These are phyloP conservation scores for Micromesistius poutassou DNA, from an alignment of 2,797 vertebrate genomes.

Conservation along the genomic window DNA sequence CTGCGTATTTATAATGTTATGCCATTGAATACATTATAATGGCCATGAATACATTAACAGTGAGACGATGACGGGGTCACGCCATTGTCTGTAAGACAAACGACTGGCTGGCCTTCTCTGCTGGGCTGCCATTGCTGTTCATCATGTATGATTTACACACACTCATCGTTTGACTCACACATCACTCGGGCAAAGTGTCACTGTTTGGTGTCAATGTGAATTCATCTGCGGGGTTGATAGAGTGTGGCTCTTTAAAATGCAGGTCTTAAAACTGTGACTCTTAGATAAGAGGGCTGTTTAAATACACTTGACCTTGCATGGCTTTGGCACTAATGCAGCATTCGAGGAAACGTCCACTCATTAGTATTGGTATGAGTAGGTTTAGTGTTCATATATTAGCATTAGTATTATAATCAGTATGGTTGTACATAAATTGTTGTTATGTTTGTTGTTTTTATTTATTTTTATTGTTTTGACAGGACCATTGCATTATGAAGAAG, in stretches of 20 bases:
- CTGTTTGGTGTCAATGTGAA: background rate
- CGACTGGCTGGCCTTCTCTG: background rate
- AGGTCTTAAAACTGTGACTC: background rate
- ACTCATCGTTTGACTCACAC: background rate
- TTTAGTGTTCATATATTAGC: too few species aligned
- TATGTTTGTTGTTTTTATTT: background rate
- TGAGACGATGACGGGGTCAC: background rate
- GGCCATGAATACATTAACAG: background rate
- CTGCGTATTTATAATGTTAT: conserved; percentile 1
- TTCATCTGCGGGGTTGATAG: background rate
- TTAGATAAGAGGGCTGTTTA: background rate
- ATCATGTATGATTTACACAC: background rate
- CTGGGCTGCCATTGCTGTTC: background rate
- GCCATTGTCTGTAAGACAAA: background rate
- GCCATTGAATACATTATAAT: background rate
- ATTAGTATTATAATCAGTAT: background rate
- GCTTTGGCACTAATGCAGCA: background rate
- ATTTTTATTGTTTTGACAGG: background rate
- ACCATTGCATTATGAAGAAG: background rate
- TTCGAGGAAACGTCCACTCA: background rate
- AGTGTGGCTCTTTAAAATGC: background rate
- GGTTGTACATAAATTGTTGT: background rate
- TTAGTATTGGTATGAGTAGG: background rate
- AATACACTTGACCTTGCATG: background rate
- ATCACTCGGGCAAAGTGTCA: background rate